phyloP scores from a whole-genome alignment of 2,113 vertebrate species.

The Empidonax alnorum region DNA sequence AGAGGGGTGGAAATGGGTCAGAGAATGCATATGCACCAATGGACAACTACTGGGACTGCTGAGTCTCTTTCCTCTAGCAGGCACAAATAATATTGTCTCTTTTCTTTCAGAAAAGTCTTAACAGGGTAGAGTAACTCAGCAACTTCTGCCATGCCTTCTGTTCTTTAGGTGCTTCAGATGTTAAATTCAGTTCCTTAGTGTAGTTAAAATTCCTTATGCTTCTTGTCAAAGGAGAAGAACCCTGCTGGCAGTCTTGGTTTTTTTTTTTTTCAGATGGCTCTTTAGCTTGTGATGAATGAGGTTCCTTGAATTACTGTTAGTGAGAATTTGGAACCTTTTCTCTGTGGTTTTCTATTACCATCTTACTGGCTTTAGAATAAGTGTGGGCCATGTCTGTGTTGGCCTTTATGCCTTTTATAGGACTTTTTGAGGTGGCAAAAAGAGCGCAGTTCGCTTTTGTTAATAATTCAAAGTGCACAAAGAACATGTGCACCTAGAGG shows the following conservation, averaged over 20 bases:
- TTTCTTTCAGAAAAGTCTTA: neutral
- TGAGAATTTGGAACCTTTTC: neutral
- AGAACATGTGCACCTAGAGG: neutral
- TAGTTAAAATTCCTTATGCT: neutral
- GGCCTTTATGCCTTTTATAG: neutral
- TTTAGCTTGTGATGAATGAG: neutral
- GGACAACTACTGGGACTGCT: neutral
- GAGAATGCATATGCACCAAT: neutral
- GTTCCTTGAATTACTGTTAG: neutral
- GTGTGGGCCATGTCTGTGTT: neutral
- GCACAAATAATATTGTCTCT: neutral
- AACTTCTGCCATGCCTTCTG: neutral
- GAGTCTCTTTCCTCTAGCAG: neutral
- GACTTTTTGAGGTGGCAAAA: neutral
- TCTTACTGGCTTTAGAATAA: neutral
- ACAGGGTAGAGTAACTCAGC: neutral
- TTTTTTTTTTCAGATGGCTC: neutral
- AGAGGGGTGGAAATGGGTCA: neutral
- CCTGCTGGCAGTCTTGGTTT: neutral
- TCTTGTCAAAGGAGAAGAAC: neutral
- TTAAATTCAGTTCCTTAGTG: neutral
- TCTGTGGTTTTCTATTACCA: neutral
- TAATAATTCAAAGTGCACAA: neutral
- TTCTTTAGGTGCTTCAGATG: neutral
- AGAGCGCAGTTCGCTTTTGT: neutral